Percentiles rank a stretch among this genome's conserved stretches.
phyloP scores from a whole-genome alignment of 2,888 invertebrate genomes.

The Drosophila recens region DNA sequence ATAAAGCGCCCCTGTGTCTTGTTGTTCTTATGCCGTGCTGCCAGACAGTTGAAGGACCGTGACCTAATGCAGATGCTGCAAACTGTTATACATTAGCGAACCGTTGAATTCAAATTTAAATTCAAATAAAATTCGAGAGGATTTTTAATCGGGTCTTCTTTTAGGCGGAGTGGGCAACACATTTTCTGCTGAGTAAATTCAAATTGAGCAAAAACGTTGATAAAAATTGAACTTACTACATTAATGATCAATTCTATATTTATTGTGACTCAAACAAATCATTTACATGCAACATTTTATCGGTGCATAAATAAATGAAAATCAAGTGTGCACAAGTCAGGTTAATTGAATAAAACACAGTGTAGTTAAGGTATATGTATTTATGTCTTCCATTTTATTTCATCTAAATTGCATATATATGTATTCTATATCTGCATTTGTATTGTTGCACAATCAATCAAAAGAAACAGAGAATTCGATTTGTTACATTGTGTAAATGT shows the following conservation, averaged over 20 bases:
- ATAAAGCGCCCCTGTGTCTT: too few relatives aligned
- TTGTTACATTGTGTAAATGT: slow-evolving; percentile 16
- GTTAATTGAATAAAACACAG: slow-evolving; percentile 16
- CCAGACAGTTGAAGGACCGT: not conserved
- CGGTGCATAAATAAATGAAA: not conserved
- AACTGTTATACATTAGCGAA: slow-evolving; percentile 29
- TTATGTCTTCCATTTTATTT: slow-evolving; percentile 47
- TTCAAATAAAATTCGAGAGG: slow-evolving; percentile 24
- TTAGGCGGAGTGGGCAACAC: not conserved
- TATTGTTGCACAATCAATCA: slow-evolving; percentile 33
- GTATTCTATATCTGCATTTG: slow-evolving; percentile 31
- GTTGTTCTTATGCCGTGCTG: slow-evolving; percentile 7
- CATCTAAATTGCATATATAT: slow-evolving; percentile 52
- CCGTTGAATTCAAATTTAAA: slow-evolving; percentile 21
- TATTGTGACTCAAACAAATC: not conserved
- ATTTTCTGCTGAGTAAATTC: not conserved
- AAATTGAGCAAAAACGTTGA: not conserved
- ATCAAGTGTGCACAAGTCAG: not conserved
- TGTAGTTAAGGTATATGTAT: slow-evolving; percentile 23
- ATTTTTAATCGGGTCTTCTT: too few relatives aligned
- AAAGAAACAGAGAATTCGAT: slow-evolving; percentile 25
- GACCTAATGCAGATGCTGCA: not conserved
- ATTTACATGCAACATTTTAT: not conserved
- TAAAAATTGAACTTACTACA: not conserved
- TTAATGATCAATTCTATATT: too few relatives aligned